Base-by-base conservation (phyloP, 2,797 vertebrate genomes). In the Lacerta agilis region DNA sequence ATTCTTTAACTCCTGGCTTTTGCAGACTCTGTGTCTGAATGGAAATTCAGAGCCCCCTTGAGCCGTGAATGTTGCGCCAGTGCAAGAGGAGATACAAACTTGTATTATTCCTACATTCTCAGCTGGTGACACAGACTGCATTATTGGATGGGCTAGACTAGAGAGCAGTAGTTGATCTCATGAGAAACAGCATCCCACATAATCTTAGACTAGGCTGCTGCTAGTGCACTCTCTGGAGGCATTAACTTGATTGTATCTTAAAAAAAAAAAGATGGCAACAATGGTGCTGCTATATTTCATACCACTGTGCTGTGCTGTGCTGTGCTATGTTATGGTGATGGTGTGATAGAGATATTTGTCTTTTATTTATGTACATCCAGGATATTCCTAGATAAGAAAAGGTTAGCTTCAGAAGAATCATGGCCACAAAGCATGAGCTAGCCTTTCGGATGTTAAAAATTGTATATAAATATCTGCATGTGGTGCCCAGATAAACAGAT, bases 51-150 rank as follows among this genome's bases (percentile, higher is more conserved):
- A 75, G 49, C 9, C 75, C 75, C 79, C 79, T 76, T 27, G 76
- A 0, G 0, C n/a, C 89, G 82, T 3, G 3, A 83, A 72, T 79
- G 11, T n/a, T 73, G 89, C 84, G 79, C 87, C 84, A 87, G 90
- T 86, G 88, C 41, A 91, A 89, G 90, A 92, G 77, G 27, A 89
- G 36, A 81, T 61, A 86, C 13, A 81, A 93, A 86, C 82, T 84
- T 78, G 85, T 94, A 87, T 76, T 92, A 41, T 94, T 93, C 89
- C 88, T 91, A 90, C 79, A 29, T 71, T 92, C 87, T 86, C 73
- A 6, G 78, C 81, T 93, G 76, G 90, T 92, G 84, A 86, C 36
- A 94, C 82, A 92, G 90, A 88, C 64, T 27, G 8, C n/a, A 83
- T 93, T 93, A 92, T 81, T 88, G 90, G 92, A 79, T 1, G 81